Evolutionary conservation across 1,140 invertebrate species (phyloP), one percentile per base, ranked within the genome.

Genomic region (Sinella curviseta): DNA sequence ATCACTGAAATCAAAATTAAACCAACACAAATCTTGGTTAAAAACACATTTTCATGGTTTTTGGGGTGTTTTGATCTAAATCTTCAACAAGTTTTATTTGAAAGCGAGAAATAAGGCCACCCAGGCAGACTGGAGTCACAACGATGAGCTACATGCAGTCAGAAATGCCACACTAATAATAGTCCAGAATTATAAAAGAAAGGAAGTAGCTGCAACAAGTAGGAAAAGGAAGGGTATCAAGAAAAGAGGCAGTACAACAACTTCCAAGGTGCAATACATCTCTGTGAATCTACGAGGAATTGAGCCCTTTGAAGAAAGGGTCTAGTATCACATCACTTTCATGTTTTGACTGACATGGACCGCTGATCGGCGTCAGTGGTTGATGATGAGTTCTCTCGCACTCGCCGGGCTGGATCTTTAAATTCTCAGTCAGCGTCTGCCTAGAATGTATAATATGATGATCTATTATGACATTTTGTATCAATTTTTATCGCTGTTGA

Each of bases 381-480:
- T 60, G n/a, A n/a, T n/a, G 55, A 60, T 60, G 55, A 60, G 14
- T 24, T 60, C 14, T 3, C 55, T 60, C 55, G 55, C 55, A 60
- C 55, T 60, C 24, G 55, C 55, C 24, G 12, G n/a, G n/a, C n/a
- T n/a, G n/a, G n/a, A n/a, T n/a, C n/a, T n/a, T n/a, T n/a, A n/a
- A n/a, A n/a, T n/a, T n/a, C n/a, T n/a, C 24, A 60, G 14, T n/a
- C n/a, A n/a, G n/a, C n/a, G n/a, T n/a, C n/a, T n/a, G n/a, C n/a
- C n/a, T n/a, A n/a, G n/a, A n/a, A n/a, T n/a, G n/a, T n/a, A n/a
- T n/a, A n/a, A n/a, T n/a, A n/a, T n/a, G 17, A 48, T 48, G 4
- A 48, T 60, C 55, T 60, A 60, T 60, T 60, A 60, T 60, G 8
- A 24, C 55, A n/a, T n/a, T n/a, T n/a, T n/a, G n/a, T n/a, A n/a